A percentile compares a stretch with the other conserved stretches of the same genome.
Conservation (phyloP, 2,888 invertebrate genomes). For the Polietes domitor region DNA sequence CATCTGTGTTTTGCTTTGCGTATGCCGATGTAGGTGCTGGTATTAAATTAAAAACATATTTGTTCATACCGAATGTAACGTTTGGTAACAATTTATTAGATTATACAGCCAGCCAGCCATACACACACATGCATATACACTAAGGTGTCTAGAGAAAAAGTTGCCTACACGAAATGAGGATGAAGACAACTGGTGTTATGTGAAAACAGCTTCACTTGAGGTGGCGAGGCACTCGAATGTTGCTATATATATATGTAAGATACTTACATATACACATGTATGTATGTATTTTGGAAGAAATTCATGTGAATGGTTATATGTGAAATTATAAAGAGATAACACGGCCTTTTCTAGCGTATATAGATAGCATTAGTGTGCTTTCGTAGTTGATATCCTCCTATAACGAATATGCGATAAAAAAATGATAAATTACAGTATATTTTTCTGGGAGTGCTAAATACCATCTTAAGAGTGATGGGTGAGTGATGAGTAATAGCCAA, state of each 20-base stretch:
- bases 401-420: background rate
- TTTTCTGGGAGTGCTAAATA: background rate
- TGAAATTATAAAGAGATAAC: conserved; percentile 4
- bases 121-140: background rate
- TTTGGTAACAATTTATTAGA: conserved; percentile 32
- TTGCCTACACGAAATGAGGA: background rate
- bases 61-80: background rate
- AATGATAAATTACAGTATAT: conserved; percentile 8
- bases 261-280: background rate
- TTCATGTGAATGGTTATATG: background rate
- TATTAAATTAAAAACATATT: conserved; percentile 18
- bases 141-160: background rate
- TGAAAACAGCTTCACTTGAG: too few species aligned
- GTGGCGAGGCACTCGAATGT: too few species aligned
- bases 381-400: background rate
- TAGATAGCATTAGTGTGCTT: too few species aligned
- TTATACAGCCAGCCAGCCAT: background rate
- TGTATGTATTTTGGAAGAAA: background rate
- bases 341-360: too few species aligned
- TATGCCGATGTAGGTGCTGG: background rate
- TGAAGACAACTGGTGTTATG: too few species aligned
- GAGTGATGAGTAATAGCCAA: background rate
- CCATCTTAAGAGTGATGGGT: background rate
- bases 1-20: too few species aligned
- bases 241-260: too few species aligned